Percentiles rank a stretch among this genome's conserved stretches.
These are phyloP conservation scores for Colius striatus DNA, from an alignment of 2,113 vertebrate genomes.

Conservation along the genomic window DNA sequence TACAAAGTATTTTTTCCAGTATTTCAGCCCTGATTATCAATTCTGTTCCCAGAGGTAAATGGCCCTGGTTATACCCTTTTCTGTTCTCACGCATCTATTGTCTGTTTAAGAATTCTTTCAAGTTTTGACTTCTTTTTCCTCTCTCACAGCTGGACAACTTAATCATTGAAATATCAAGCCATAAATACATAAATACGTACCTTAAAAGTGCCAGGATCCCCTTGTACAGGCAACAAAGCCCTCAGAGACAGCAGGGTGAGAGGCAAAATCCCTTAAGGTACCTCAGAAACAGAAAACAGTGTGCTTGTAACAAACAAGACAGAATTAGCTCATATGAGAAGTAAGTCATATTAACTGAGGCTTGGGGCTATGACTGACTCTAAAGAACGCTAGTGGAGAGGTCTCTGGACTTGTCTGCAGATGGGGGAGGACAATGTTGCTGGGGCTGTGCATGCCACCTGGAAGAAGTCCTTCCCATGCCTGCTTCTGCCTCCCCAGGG, in stretches of 20 bases:
- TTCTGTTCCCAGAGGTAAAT: not conserved
- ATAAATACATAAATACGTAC: not conserved
- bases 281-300: too few relatives aligned
- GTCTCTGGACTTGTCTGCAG: not conserved
- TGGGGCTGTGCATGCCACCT: not conserved
- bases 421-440: not conserved
- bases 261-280: not conserved
- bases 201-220: not conserved
- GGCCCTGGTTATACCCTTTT: not conserved
- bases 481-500: not conserved
- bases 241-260: not conserved
- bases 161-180: not conserved
- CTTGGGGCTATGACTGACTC: not conserved
- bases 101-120: not conserved
- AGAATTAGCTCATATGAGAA: not conserved
- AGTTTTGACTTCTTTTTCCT: not conserved
- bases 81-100: not conserved
- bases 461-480: not conserved
- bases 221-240: not conserved
- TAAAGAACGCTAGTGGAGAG: not conserved
- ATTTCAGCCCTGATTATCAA: not conserved
- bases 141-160: not conserved
- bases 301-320: not conserved
- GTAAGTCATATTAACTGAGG: not conserved
- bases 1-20: not conserved